phyloP scores from a whole-genome alignment of 2,888 invertebrate species.

The Drosophila fulvimacula region DNA sequence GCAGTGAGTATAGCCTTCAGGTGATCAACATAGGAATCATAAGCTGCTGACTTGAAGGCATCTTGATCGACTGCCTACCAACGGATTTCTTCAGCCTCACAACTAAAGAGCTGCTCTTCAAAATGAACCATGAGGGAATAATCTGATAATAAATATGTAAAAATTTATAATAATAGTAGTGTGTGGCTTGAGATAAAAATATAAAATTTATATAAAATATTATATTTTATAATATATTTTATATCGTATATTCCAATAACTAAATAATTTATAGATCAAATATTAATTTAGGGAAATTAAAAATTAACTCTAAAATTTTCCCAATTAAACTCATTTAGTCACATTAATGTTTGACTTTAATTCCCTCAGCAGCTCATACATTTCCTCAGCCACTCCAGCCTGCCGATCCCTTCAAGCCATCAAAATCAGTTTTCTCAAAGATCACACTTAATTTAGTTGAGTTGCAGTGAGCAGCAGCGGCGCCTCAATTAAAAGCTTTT shows the following conservation, averaged over 20 bases:
- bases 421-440: slow-evolving; percentile 1
- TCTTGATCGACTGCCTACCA: too few species aligned
- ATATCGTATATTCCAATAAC: background rate
- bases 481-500: slow-evolving; percentile 35
- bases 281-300: background rate
- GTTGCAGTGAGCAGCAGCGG: slow-evolving; percentile 8
- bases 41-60: too few species aligned
- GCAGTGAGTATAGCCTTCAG: too few species aligned
- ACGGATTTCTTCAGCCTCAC: too few species aligned
- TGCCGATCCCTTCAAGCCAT: background rate
- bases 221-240: too few species aligned
- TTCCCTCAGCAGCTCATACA: background rate
- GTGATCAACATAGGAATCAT: too few species aligned
- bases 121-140: too few species aligned
- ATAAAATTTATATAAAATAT: too few species aligned
- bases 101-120: too few species aligned
- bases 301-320: background rate
- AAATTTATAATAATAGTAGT: too few species aligned
- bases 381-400: background rate
- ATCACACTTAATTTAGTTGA: slow-evolving; percentile 4
- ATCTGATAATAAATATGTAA: too few species aligned
- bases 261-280: background rate
- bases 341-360: background rate
- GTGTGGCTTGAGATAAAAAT: too few species aligned
- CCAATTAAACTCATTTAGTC: background rate